These are phyloP conservation scores for Hiodon tergisus DNA, from an alignment of 2,113 vertebrate species.

Conservation along the genomic window DNA sequence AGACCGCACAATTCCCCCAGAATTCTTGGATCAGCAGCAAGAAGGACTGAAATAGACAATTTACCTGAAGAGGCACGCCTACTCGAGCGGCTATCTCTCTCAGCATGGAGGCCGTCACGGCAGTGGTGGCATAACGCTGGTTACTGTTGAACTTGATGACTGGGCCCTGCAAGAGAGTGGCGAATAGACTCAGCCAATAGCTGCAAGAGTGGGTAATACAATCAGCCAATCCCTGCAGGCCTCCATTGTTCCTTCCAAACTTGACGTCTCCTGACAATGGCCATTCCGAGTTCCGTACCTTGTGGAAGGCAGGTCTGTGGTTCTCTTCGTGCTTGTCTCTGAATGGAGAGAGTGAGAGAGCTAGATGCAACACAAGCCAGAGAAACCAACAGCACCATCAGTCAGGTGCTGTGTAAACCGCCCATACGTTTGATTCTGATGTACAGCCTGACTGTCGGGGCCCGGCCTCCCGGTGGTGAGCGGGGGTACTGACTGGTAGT, in stretches of 20 bases:
- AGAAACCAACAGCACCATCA: too few relatives aligned
- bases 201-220: background rate
- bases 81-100: constrained; percentile 73
- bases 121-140: constrained; percentile 91
- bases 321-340: constrained; percentile 98
- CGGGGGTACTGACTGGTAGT: constrained; percentile 80
- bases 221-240: background rate
- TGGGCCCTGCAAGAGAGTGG: constrained; percentile 68
- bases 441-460: too few relatives aligned
- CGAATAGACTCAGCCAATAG: background rate
- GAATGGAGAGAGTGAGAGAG: constrained; percentile 8
- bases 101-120: constrained; percentile 79
- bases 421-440: too few relatives aligned
- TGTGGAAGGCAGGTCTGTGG: constrained; percentile 89
- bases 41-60: background rate
- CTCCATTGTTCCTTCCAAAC: background rate
- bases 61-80: constrained; percentile 85
- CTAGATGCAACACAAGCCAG: background rate
- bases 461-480: too few relatives aligned
- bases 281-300: constrained; percentile 60
- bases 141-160: constrained; percentile 96
- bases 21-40: background rate
- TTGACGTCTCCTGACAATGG: background rate
- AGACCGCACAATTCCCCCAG: background rate
- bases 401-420: too few relatives aligned